Percentiles rank a stretch among this genome's conserved stretches.
phyloP scores from a whole-genome alignment of 2,113 vertebrate species.

The Sciurus niger region DNA sequence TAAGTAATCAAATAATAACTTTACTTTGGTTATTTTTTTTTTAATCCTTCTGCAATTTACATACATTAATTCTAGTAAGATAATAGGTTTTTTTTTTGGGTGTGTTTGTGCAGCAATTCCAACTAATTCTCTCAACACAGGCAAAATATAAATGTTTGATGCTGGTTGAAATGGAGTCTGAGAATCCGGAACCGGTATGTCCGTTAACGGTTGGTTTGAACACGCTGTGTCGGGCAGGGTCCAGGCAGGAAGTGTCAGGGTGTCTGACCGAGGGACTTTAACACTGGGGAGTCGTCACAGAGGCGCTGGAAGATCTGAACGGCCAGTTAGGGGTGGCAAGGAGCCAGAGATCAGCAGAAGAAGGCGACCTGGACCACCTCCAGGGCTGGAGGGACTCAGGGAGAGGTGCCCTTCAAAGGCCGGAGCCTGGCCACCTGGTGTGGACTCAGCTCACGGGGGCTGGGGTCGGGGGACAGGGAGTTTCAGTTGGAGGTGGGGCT shows the following conservation, averaged over 20 bases:
- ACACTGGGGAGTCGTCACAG: not conserved
- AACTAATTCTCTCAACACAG: slow-evolving; percentile 44
- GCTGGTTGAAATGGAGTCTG: not conserved
- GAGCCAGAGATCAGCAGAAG: not conserved
- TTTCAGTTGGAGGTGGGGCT: not conserved
- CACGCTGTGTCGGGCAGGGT: not conserved
- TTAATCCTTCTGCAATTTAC: slow-evolving; percentile 52
- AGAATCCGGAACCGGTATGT: not conserved
- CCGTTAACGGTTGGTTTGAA: slow-evolving; percentile 10
- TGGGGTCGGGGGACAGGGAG: too few species aligned
- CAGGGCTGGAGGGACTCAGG: not conserved
- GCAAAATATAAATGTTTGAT: slow-evolving; percentile 57
- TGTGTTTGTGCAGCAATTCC: slow-evolving; percentile 63
- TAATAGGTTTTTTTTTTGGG: not conserved
- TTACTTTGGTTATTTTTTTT: slow-evolving; percentile 42
- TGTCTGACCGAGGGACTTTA: not conserved
- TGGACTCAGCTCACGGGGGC: not conserved
- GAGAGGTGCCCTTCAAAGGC: not conserved
- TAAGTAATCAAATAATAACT: slow-evolving; percentile 27
- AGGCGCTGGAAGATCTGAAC: not conserved
- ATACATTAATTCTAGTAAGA: slow-evolving; percentile 64
- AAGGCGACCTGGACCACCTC: not conserved
- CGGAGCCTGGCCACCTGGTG: not conserved
- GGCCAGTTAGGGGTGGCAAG: not conserved
- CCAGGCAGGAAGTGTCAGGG: not conserved